Evolutionary conservation across 2,888 invertebrate genomes (phyloP).

Genomic region (Sinelater perroti): DNA sequence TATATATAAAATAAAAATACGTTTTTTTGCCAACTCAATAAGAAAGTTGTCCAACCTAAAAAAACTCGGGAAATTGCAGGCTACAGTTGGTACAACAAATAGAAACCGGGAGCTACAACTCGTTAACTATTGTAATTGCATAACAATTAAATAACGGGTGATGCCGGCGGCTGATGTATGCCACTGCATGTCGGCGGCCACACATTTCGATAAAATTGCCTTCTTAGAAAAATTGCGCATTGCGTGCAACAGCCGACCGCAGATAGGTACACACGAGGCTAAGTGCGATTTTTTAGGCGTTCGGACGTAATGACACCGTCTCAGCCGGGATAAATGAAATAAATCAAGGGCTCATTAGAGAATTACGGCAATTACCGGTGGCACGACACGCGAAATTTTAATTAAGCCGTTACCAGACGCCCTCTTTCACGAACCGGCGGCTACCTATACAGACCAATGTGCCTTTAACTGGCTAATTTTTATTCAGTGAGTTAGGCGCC

Average conservation of each 20-base stretch:
- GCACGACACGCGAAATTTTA: conserved; percentile 30
- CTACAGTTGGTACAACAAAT: too few species aligned
- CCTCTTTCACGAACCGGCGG: too few species aligned
- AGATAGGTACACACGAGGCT: conserved; percentile 8
- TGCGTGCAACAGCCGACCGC: conserved; percentile 29
- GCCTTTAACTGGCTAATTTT: too few species aligned
- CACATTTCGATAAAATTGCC: conserved; percentile 18
- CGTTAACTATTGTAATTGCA: conserved; percentile 6
- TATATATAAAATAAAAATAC: too few species aligned
- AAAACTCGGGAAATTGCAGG: too few species aligned
- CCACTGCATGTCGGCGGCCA: conserved; percentile 15
- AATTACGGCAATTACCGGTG: conserved; percentile 31
- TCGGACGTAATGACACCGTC: conserved; percentile 17
- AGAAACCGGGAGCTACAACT: not conserved
- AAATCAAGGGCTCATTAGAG: conserved; percentile 26
- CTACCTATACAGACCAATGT: too few species aligned
- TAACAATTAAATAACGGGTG: conserved; percentile 7
- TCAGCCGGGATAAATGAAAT: conserved; percentile 23
- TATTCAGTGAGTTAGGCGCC: too few species aligned
- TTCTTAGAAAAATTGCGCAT: conserved; percentile 29
- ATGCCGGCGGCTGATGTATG: not conserved
- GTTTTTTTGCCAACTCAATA: too few species aligned
- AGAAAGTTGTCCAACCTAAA: too few species aligned
- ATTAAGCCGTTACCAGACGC: conserved; percentile 30
- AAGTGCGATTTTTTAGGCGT: conserved; percentile 17